Percentiles rank a stretch among this genome's conserved stretches.
Evolutionary conservation across 2,888 invertebrate species (phyloP).

Genomic region (Polylopha cassiicola): DNA sequence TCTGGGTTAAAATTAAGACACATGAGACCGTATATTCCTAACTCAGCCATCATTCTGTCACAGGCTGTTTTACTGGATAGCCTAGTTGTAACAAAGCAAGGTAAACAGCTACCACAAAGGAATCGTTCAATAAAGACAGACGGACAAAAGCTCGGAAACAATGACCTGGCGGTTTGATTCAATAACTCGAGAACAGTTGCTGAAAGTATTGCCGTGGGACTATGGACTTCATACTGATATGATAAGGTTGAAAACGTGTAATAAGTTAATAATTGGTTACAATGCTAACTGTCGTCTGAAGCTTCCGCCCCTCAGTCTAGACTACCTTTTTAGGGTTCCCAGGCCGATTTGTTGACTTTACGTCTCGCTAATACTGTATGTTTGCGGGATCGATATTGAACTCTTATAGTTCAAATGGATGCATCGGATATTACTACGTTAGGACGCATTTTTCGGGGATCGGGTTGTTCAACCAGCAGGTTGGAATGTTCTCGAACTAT

Average conservation of each 20-base stretch:
- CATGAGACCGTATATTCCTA: too few relatives aligned
- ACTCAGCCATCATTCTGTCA: too few relatives aligned
- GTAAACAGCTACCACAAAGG: too few relatives aligned
- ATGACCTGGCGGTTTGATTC: constrained; percentile 14
- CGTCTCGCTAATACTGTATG: constrained; percentile 7
- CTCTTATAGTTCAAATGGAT: too few relatives aligned
- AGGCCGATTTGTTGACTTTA: constrained; percentile 15
- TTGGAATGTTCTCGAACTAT: too few relatives aligned
- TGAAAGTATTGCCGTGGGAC: neutral
- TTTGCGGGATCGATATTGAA: too few relatives aligned
- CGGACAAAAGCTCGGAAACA: constrained; percentile 19
- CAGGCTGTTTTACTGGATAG: too few relatives aligned
- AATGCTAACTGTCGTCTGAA: neutral
- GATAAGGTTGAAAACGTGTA: neutral
- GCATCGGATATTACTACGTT: too few relatives aligned
- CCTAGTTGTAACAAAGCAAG: too few relatives aligned
- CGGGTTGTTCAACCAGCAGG: too few relatives aligned
- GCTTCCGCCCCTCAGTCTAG: constrained; percentile 17
- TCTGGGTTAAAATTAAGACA: too few relatives aligned
- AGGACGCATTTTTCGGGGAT: too few relatives aligned
- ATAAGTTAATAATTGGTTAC: neutral
- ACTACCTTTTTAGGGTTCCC: constrained; percentile 12
- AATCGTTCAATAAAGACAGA: constrained; percentile 15
- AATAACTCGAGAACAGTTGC: constrained; percentile 18
- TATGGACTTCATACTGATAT: neutral